Evolutionary conservation across 2,797 vertebrate species (phyloP).

Genomic region (Poliocrania exsul): DNA sequence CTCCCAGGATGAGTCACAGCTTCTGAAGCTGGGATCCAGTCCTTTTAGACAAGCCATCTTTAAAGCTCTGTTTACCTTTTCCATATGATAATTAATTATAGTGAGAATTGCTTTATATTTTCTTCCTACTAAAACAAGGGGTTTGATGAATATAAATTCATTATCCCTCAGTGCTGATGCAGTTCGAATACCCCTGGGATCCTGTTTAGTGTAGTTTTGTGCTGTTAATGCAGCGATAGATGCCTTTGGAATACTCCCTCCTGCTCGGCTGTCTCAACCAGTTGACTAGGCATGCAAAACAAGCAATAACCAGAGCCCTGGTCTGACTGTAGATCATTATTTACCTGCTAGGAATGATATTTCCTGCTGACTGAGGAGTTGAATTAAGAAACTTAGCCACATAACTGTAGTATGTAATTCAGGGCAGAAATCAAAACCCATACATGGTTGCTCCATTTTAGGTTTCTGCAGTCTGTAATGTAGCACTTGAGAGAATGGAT

Average conservation of each 20-base stretch:
- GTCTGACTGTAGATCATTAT: constrained; percentile 50
- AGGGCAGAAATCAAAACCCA: neutral
- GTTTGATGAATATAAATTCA: neutral
- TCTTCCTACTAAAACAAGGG: neutral
- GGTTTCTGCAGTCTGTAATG: neutral
- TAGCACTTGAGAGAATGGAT: neutral
- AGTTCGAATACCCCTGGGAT: rapidly evolving
- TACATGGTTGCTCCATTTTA: neutral
- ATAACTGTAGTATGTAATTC: neutral
- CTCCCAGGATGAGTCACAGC: constrained; percentile 55
- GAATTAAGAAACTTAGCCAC: neutral
- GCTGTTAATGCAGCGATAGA: neutral
- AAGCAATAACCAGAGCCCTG: constrained; percentile 10
- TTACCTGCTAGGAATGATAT: constrained; percentile 52
- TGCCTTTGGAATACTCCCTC: constrained; percentile 25
- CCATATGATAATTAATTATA: neutral
- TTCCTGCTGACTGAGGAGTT: constrained; percentile 6
- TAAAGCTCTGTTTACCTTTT: constrained; percentile 25
- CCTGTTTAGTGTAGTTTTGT: neutral
- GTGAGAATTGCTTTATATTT: neutral
- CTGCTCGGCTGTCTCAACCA: constrained; percentile 38
- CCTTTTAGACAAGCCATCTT: constrained; percentile 15
- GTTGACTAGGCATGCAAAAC: constrained; percentile 45
- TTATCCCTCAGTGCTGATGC: neutral
- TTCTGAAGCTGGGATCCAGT: constrained; percentile 10